Percentiles rank a stretch among this genome's conserved stretches.
Evolutionary conservation across 2,113 vertebrate species (phyloP).

Genomic region (Danio rerio): GRCz12tu NC_133197.1:5776501-5777000

Average conservation of each 20-base stretch:
- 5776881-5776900: neutral
- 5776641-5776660: neutral
- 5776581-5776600: neutral
- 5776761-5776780: neutral
- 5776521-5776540: neutral
- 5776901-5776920: neutral
- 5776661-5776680: neutral
- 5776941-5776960: too few relatives aligned
- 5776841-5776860: neutral
- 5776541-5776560: neutral
- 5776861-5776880: neutral
- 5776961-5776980: too few relatives aligned
- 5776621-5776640: neutral
- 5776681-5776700: neutral
- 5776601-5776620: neutral
- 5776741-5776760: neutral
- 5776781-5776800: neutral
- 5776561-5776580: neutral
- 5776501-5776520: neutral
- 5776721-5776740: neutral
- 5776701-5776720: neutral
- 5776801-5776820: neutral
- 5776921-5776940: too few relatives aligned
- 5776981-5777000: too few relatives aligned
- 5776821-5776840: neutral